Evolutionary conservation across 1,140 invertebrate genomes (phyloP).

Genomic region (Drosophila tristis): DNA sequence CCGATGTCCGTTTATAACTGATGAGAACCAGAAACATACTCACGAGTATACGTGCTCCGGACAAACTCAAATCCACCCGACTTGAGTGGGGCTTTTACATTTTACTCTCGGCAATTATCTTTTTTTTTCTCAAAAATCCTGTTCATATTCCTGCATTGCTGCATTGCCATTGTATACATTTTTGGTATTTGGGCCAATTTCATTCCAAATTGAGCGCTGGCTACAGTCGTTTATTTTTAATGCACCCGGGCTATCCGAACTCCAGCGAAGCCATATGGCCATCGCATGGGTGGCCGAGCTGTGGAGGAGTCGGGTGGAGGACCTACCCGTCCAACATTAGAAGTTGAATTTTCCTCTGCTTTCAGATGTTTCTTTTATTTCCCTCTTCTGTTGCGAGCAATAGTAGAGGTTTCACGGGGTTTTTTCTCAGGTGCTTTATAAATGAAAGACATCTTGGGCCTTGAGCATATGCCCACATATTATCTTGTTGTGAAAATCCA

Average conservation of each 20-base stretch:
- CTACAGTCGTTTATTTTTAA: conserved; percentile 82
- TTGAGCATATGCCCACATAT: not conserved
- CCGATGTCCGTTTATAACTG: conserved; percentile 77
- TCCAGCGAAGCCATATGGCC: conserved; percentile 61
- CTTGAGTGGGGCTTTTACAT: conserved; percentile 80
- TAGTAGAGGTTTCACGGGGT: conserved; percentile 7
- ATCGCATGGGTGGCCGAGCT: conserved; percentile 2
- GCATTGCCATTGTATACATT: conserved; percentile 80
- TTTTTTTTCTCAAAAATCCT: not conserved
- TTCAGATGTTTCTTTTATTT: conserved; percentile 18
- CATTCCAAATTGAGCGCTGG: conserved; percentile 80
- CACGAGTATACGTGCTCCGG: conserved; percentile 24
- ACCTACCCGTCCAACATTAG: conserved; percentile 21
- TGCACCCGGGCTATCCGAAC: conserved; percentile 60
- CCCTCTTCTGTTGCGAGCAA: conserved; percentile 18
- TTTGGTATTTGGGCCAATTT: conserved; percentile 82
- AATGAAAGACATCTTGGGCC: conserved; percentile 26
- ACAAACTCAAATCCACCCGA: conserved; percentile 66
- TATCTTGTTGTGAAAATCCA: not conserved
- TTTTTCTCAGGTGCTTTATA: conserved; percentile 28
- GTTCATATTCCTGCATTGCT: conserved; percentile 46
- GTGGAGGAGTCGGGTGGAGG: conserved; percentile 4
- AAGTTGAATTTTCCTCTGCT: conserved; percentile 54
- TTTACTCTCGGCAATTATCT: conserved; percentile 15
- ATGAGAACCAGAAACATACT: conserved; percentile 50